phyloP scores from a whole-genome alignment of 1,140 invertebrate species.

The Cydia fagiglandana region DNA sequence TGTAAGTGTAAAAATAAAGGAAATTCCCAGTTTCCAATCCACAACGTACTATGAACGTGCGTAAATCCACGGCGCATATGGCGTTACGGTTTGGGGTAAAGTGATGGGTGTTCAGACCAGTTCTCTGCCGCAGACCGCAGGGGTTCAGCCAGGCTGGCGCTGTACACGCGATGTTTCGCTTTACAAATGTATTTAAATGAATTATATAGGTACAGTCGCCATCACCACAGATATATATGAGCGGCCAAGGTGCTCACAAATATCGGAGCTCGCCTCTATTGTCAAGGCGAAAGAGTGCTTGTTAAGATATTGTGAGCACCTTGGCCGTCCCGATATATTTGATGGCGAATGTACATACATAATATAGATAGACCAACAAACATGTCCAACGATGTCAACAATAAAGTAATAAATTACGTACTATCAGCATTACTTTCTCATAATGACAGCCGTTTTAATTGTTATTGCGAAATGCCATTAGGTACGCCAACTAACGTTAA shows the following conservation, averaged over 20 bases:
- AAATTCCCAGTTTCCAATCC: not conserved
- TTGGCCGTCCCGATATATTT: too few species aligned
- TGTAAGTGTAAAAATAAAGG: conserved; percentile 30
- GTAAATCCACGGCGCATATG: not conserved
- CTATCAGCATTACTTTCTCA: not conserved
- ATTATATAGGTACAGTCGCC: too few species aligned
- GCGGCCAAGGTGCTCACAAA: too few species aligned
- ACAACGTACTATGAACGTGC: not conserved
- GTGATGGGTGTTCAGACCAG: conserved; percentile 26
- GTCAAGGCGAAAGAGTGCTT: too few species aligned
- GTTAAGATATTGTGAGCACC: too few species aligned
- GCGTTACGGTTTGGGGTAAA: not conserved
- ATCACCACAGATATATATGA: too few species aligned
- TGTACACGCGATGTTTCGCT: conserved; percentile 10
- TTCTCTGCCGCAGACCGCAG: conserved; percentile 26
- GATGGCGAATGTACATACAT: too few species aligned
- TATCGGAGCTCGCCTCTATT: too few species aligned
- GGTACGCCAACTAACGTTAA: not conserved
- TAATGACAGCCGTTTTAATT: conserved; percentile 4
- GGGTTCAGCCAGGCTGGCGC: conserved; percentile 18
- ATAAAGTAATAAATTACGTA: conserved; percentile 1
- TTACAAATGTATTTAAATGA: not conserved
- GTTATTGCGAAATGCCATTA: conserved; percentile 9
- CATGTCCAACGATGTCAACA: not conserved
- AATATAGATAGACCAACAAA: too few species aligned